phyloP scores from a whole-genome alignment of 2,113 vertebrate genomes.

The Thunnus thynnus region DNA sequence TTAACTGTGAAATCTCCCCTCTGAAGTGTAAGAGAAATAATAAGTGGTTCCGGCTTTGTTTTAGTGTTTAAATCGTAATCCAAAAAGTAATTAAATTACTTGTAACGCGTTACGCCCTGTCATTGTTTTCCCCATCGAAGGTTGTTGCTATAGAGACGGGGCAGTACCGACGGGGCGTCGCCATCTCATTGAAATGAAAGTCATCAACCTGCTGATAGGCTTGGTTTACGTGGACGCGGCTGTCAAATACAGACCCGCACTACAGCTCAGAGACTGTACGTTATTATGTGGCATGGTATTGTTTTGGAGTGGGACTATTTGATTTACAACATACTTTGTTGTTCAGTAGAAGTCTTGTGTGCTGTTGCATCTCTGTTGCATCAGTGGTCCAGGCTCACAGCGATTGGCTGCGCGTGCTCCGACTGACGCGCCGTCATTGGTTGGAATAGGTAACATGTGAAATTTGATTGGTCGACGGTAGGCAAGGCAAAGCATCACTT shows the following conservation, averaged over 20 bases:
- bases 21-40: background rate
- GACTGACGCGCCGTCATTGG: conserved; percentile 74
- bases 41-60: background rate
- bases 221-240: background rate
- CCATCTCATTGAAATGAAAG: background rate
- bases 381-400: conserved; percentile 78
- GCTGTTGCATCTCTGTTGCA: conserved; percentile 87
- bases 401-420: conserved; percentile 76
- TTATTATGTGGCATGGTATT: conserved; percentile 13
- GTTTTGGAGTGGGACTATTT: conserved; percentile 66
- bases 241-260: background rate
- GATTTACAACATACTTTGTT: conserved; percentile 77
- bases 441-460: conserved; percentile 22
- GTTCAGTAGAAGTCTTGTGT: conserved; percentile 68
- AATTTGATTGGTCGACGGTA: conserved; percentile 79
- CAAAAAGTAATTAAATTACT: background rate
- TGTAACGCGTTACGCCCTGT: background rate
- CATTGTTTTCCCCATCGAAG: background rate
- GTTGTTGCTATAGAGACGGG: conserved; percentile 17
- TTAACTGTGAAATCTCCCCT: too few species aligned
- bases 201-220: background rate
- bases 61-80: background rate
- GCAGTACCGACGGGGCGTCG: background rate
- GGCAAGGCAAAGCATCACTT: conserved; percentile 68
- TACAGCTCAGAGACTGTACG: background rate